phyloP scores from a whole-genome alignment of 2,888 invertebrate species.

The Xestia c-nigrum region DNA sequence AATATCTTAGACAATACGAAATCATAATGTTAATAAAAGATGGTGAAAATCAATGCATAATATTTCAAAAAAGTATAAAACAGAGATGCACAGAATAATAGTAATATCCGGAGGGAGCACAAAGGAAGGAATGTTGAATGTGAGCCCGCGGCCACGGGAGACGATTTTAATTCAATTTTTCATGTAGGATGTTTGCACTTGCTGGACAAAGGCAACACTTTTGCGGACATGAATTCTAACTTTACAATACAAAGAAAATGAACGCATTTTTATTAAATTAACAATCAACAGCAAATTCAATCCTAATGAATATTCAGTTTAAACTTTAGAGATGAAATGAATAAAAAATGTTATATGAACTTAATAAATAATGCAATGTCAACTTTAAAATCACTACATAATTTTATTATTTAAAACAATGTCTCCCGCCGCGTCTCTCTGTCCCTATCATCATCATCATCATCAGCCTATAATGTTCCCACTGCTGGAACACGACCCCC shows the following conservation, averaged over 20 bases:
- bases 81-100: constrained; percentile 18
- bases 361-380: too few relatives aligned
- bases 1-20: neutral
- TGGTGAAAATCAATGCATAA: neutral
- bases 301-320: neutral
- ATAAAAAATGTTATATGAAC: neutral
- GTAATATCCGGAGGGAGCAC: constrained; percentile 53
- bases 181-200: neutral
- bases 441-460: too few relatives aligned
- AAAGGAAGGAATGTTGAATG: constrained; percentile 24
- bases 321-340: neutral
- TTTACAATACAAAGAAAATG: neutral
- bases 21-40: neutral
- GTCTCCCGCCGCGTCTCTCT: too few relatives aligned
- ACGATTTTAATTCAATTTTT: constrained; percentile 36
- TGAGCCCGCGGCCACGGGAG: constrained; percentile 17
- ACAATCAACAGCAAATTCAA: neutral
- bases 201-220: neutral
- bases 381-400: neutral
- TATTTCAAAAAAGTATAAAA: neutral
- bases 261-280: neutral
- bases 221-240: neutral
- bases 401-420: too few relatives aligned
- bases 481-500: too few relatives aligned
- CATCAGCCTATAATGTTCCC: too few relatives aligned